phyloP scores from a whole-genome alignment of 1,140 invertebrate genomes.

The Microplitis mediator region DNA sequence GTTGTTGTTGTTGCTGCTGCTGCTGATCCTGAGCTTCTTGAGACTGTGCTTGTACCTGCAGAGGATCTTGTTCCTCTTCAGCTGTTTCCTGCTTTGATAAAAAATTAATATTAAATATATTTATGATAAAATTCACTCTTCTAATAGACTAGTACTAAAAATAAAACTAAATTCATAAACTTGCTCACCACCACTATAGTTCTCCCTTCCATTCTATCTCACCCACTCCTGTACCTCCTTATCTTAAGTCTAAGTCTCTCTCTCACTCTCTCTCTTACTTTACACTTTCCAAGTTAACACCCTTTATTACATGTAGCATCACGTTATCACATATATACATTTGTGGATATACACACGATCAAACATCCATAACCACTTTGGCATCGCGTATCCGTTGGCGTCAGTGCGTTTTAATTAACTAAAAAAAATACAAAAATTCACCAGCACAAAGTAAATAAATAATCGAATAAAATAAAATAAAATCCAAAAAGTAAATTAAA shows the following conservation, averaged over 20 bases:
- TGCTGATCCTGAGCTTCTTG: conserved; percentile 59
- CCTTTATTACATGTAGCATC: background rate
- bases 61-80: conserved; percentile 51
- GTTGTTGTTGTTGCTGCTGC: conserved; percentile 57
- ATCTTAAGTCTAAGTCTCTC: background rate
- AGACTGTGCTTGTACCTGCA: conserved; percentile 39
- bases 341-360: background rate
- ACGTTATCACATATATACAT: background rate
- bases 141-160: conserved; percentile 15
- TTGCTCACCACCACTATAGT: background rate
- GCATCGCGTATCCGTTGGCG: background rate
- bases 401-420: background rate
- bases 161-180: background rate
- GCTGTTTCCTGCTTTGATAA: conserved; percentile 49
- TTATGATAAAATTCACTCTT: too few species aligned
- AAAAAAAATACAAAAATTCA: background rate
- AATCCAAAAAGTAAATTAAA: background rate
- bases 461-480: background rate
- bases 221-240: background rate
- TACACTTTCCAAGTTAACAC: background rate
- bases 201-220: background rate
- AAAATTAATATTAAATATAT: background rate
- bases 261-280: background rate
- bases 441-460: background rate
- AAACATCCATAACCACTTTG: conserved; percentile 18